phyloP scores from a whole-genome alignment of 2,113 vertebrate species.

The Aleadryas rufinucha region DNA sequence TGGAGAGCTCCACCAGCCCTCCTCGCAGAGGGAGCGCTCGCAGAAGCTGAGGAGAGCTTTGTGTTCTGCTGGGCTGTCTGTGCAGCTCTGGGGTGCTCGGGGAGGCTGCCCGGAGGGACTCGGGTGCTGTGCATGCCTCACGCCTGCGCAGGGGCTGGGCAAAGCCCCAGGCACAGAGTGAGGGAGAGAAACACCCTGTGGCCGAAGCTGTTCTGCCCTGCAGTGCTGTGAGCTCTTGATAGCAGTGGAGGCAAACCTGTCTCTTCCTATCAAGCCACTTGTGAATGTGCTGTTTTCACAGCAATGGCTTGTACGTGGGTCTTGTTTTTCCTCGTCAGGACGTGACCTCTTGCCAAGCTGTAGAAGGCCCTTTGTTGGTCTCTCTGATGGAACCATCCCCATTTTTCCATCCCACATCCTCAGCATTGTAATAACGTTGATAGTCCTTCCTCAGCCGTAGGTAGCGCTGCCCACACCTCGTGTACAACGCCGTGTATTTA shows the following conservation, averaged over 20 bases:
- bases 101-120: neutral
- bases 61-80: neutral
- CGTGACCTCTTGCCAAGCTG: neutral
- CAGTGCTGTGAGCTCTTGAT: neutral
- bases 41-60: neutral
- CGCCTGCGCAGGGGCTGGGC: neutral
- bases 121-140: constrained; percentile 25
- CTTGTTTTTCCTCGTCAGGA: neutral
- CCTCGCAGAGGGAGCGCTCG: accelerated
- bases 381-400: neutral
- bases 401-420: neutral
- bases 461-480: neutral
- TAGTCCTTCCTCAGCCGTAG: neutral
- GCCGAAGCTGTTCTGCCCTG: neutral
- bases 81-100: neutral
- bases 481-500: neutral
- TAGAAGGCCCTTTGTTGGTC: neutral
- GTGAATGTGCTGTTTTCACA: neutral
- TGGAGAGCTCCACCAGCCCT: neutral
- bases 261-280: neutral
- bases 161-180: neutral
- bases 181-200: neutral
- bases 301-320: neutral
- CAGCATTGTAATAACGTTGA: neutral
- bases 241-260: neutral